Conservation (phyloP, 2,888 invertebrate species). For the Eristalis tenax region DNA sequence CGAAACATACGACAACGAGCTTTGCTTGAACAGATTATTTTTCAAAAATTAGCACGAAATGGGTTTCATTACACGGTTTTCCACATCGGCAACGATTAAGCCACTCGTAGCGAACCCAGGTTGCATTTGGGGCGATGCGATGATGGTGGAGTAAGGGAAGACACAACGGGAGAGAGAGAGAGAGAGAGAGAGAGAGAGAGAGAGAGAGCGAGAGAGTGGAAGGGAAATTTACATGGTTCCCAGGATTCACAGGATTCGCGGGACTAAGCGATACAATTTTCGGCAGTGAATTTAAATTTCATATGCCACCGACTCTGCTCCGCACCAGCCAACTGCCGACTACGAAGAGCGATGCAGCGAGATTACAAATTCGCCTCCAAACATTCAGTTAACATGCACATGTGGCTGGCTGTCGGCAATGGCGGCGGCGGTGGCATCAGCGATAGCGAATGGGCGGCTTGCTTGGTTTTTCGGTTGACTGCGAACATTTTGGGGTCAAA, state of each 20-base stretch:
- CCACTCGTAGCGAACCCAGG: slow-evolving; percentile 47
- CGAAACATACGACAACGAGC: not conserved
- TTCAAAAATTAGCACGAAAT: slow-evolving; percentile 59
- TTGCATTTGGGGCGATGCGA: not conserved
- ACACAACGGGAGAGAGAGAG: not conserved
- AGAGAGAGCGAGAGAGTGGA: not conserved
- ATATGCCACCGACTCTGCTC: slow-evolving; percentile 18
- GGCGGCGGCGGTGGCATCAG: not conserved
- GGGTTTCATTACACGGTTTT: slow-evolving; percentile 55
- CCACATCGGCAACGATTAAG: slow-evolving; percentile 63
- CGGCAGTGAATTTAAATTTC: slow-evolving; percentile 57
- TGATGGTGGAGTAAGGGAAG: not conserved
- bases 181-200: no score
- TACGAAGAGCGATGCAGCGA: slow-evolving; percentile 27
- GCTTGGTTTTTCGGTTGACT: slow-evolving; percentile 60
- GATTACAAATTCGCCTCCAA: slow-evolving; percentile 69
- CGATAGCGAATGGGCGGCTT: slow-evolving; percentile 57
- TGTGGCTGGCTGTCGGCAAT: slow-evolving; percentile 45
- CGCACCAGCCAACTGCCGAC: not conserved
- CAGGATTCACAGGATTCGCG: slow-evolving; percentile 12
- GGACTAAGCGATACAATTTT: slow-evolving; percentile 65
- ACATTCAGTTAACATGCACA: slow-evolving; percentile 70
- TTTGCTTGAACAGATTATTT: slow-evolving; percentile 40
- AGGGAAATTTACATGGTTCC: slow-evolving; percentile 8
- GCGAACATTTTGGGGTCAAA: slow-evolving; percentile 18